A percentile compares a stretch with the other conserved stretches of the same genome.
Conservation (phyloP, 2,113 vertebrate species). For the Corythaixoides concolor region DNA sequence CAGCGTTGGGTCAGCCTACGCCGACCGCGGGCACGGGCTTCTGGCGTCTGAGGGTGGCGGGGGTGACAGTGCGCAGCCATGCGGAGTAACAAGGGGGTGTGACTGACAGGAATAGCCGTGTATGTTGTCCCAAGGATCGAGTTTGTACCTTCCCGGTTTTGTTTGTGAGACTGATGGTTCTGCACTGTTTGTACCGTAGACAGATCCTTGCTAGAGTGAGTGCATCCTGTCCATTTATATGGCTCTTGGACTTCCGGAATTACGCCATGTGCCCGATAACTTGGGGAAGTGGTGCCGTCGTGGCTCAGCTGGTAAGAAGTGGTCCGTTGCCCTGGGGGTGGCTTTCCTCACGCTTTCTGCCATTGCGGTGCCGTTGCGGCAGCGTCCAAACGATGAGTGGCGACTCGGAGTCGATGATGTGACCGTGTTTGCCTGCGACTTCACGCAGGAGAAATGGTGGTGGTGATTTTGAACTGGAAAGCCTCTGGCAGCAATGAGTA, state of each 20-base stretch:
- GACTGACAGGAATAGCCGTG: neutral
- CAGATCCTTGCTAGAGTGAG: neutral
- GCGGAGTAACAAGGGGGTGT: neutral
- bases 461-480: neutral
- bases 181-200: too few relatives aligned
- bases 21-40: too few relatives aligned
- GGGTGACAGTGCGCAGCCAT: fast-evolving
- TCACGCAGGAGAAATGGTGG: neutral
- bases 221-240: too few relatives aligned
- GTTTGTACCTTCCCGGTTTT: neutral
- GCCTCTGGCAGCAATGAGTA: neutral
- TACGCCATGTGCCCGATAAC: too few relatives aligned
- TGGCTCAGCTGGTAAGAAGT: neutral
- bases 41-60: too few relatives aligned
- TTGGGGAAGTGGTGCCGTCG: neutral
- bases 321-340: neutral
- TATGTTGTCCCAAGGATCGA: neutral
- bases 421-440: neutral
- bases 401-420: neutral
- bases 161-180: neutral
- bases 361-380: neutral
- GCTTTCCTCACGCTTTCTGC: neutral
- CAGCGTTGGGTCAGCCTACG: fast-evolving
- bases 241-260: neutral
- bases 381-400: neutral